Conservation (phyloP, 2,113 vertebrate genomes). For the Mugil cephalus region DNA sequence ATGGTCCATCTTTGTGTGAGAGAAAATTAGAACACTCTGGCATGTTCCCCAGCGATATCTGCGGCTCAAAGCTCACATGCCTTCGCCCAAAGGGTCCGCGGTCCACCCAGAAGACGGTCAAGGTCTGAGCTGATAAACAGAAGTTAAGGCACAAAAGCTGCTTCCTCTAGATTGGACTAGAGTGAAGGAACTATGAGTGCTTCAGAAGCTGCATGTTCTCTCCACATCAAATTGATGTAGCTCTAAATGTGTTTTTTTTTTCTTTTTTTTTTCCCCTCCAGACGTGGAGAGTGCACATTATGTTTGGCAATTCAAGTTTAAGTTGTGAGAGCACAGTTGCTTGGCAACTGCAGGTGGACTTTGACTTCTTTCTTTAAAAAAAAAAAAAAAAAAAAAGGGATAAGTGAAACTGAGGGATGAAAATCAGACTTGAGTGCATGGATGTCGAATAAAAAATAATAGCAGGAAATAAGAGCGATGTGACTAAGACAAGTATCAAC, state of each 20-base stretch:
- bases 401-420: neutral
- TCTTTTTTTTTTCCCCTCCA: neutral
- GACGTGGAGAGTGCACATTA: neutral
- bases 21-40: conserved; percentile 13
- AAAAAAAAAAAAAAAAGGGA: neutral
- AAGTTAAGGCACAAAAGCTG: neutral
- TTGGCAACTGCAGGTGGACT: neutral
- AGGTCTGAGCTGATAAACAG: conserved; percentile 13
- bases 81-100: neutral
- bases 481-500: too few relatives aligned
- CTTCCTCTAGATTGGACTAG: neutral
- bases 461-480: too few relatives aligned
- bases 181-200: neutral
- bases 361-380: neutral
- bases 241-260: neutral
- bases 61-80: neutral
- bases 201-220: neutral
- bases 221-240: neutral
- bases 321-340: neutral
- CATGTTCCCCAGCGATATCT: conserved; percentile 20
- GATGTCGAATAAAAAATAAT: too few relatives aligned
- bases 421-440: neutral
- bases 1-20: neutral
- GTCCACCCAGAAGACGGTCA: neutral
- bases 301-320: neutral